Base-by-base conservation (phyloP, 2,888 invertebrate species). In the Strigamia maritima region DNA sequence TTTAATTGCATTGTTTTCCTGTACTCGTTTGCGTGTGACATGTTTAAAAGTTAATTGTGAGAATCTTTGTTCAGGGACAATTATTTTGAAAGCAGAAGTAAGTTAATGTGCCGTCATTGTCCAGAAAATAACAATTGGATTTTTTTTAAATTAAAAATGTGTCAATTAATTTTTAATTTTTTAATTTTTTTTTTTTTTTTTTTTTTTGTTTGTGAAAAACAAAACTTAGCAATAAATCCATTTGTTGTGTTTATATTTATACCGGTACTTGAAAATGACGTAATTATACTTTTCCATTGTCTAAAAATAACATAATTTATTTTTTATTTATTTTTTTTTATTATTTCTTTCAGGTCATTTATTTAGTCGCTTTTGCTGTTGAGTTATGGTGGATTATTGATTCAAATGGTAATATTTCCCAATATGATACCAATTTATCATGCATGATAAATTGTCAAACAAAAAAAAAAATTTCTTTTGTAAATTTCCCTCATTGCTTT, bases 321-420 rank as follows among this genome's bases (percentile, higher is more conserved):
- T n/a, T n/a, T n/a, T n/a, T n/a, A n/a, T 31, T 31, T 31, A 31
- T n/a, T 49, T 49, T n/a, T 49, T 35, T 40, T 35, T 75, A 3
- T 16, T n/a, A 26, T 28, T 70, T 19, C 14, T 70, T 70, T 2
- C 70, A 75, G 75, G 35, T 31, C 22, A 40, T 75, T 22, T 75
- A 75, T 35, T 22, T 75, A 12, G 75, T 75, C 12, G 75, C 75
- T 10, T 75, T 75, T 75, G 75, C 75, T 35, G 40, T 75, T n/a
- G 75, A 75, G 19, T 75, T 75, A 35, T 75, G 75, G 75, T 75
- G 75, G 75, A 75, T 75, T 40, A 75, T 75, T 12, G 75, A 75
- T 38, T 35, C 75, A 1, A 35, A 75, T 75, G 16, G 75, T 75
- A 40, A 75, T n/a, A n/a, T 31, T 31, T 26, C 24, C 16, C 19